Conservation (phyloP, 2,888 invertebrate genomes). For the Brenthis daphne region DNA sequence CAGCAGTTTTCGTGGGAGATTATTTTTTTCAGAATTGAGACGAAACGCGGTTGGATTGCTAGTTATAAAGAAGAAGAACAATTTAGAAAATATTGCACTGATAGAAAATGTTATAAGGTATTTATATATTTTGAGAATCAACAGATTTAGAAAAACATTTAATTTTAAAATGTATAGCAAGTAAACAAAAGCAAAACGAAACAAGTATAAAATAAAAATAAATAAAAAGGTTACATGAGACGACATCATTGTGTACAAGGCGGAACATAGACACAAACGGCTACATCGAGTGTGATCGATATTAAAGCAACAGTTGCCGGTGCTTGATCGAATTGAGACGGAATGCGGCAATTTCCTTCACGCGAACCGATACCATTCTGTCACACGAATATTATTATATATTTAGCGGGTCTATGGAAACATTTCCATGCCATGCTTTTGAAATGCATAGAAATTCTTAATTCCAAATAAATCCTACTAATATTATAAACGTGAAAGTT, state of each 20-base stretch:
- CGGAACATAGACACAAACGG: constrained; percentile 12
- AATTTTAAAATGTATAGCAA: too few relatives aligned
- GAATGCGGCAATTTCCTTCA: constrained; percentile 39
- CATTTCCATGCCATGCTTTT: too few relatives aligned
- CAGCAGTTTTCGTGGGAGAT: too few relatives aligned
- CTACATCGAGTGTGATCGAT: constrained; percentile 31
- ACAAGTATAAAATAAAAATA: background rate
- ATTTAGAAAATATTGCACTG: too few relatives aligned
- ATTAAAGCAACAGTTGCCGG: constrained; percentile 36
- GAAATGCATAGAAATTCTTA: background rate
- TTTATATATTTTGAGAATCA: too few relatives aligned
- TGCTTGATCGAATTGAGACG: constrained; percentile 37
- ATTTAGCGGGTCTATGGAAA: background rate
- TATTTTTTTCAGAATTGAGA: too few relatives aligned
- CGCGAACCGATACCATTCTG: constrained; percentile 35
- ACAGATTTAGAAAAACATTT: too few relatives aligned
- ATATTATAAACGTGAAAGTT: too few relatives aligned
- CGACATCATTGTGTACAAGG: constrained; percentile 6
- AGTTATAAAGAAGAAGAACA: too few relatives aligned
- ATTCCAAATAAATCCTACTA: background rate
- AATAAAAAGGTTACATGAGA: background rate
- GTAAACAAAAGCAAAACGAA: background rate
- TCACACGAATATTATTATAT: constrained; percentile 20
- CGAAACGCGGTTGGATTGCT: too few relatives aligned
- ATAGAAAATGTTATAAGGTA: too few relatives aligned